Conservation (phyloP, 2,797 vertebrate species). For the Cryptoblepharus egeriae region DNA sequence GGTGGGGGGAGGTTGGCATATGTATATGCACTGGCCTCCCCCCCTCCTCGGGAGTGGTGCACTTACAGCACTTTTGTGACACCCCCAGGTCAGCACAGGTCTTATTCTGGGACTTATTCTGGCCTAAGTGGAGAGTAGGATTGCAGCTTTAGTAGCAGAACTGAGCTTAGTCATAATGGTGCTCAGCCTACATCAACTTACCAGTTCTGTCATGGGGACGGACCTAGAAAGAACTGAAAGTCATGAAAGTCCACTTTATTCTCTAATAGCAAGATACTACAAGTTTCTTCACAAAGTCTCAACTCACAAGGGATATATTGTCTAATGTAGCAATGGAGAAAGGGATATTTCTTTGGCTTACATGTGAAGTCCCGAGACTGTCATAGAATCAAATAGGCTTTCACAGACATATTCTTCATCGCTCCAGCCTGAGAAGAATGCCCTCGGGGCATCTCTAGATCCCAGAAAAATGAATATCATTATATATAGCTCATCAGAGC, state of each 20-base stretch:
- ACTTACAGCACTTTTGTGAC: no score
- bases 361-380: constrained; percentile 29
- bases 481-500: not conserved
- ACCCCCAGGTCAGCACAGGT: no score
- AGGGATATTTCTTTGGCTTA: constrained; percentile 42
- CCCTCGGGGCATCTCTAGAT: not conserved
- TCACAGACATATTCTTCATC: not conserved
- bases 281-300: not conserved
- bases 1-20: no score
- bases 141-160: no score
- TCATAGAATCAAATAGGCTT: no score
- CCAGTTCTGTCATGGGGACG: not conserved
- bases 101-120: no score
- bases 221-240: no score
- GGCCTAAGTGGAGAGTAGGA: no score
- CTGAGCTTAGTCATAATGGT: no score
- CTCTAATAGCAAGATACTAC: constrained; percentile 24
- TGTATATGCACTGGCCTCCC: no score
- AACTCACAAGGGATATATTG: constrained; percentile 45
- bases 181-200: not conserved
- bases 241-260: constrained; percentile 70
- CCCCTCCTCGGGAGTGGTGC: no score
- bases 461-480: not conserved
- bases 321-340: constrained; percentile 38
- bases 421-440: not conserved